Evolutionary conservation across 1,140 invertebrate genomes (phyloP).

Genomic region (Macrobrachium rosenbergii): DNA sequence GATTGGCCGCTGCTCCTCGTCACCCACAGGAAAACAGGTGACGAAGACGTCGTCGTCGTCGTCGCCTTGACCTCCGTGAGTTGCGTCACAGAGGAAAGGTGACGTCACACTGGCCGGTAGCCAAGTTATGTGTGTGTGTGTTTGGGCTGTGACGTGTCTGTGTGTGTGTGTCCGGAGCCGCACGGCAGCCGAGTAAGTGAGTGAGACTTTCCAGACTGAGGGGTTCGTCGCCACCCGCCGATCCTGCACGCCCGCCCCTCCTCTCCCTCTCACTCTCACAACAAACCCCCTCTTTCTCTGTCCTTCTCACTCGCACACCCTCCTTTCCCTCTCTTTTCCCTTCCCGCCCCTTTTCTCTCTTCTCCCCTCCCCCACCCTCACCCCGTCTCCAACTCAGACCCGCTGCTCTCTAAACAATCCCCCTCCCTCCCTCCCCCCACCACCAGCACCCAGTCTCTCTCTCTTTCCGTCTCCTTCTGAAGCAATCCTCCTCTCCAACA

Average conservation of each 20-base stretch:
- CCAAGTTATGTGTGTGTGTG: slow-evolving; percentile 35
- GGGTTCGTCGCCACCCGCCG: slow-evolving; percentile 15
- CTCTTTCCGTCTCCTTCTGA: background rate
- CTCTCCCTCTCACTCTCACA: slow-evolving; percentile 20
- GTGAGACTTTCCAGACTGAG: background rate
- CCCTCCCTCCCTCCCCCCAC: background rate
- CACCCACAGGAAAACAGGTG: slow-evolving; percentile 10
- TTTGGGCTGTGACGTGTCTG: background rate
- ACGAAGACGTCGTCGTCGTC: background rate
- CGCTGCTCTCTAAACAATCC: background rate
- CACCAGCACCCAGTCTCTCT: no score
- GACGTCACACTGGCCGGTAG: slow-evolving; percentile 45
- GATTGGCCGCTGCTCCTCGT: background rate
- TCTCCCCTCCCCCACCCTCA: background rate
- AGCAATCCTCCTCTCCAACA: no score
- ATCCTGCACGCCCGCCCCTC: slow-evolving; percentile 10
- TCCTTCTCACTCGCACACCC: background rate
- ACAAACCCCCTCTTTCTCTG: background rate
- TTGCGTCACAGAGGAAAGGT: slow-evolving; percentile 45
- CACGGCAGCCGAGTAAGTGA: slow-evolving; percentile 29
- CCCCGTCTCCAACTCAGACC: background rate
- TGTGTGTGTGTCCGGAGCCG: slow-evolving; percentile 33
- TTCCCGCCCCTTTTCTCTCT: slow-evolving; percentile 2
- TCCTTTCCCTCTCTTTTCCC: slow-evolving; percentile 5
- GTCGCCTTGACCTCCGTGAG: slow-evolving; percentile 39